Base-by-base conservation (phyloP, 2,888 invertebrate species). In the Pterobdella sp. region DNA sequence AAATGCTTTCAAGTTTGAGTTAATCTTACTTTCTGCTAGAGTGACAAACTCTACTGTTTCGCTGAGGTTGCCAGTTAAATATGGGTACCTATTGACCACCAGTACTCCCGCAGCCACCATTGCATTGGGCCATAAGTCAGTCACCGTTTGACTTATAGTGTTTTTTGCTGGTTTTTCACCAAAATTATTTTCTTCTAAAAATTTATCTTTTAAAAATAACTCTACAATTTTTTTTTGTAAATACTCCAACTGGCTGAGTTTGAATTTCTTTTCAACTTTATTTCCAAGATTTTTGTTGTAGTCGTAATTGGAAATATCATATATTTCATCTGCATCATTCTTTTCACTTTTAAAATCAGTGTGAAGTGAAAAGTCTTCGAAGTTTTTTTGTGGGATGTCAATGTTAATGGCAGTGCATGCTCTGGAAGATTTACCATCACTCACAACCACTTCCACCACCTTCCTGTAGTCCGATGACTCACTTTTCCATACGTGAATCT, bases 101-200 rank as follows among this genome's bases (percentile, higher is more conserved):
- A 92, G 87, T 49, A 97, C 91, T 75, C 91, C 88, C 0, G 93
- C 93, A 80, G 89, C 90, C 82, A 97, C 94, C 82, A 90, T 74
- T 4, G 81, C 78, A 72, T 74, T 81, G 1, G 82, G 80, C 52
- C 81, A 80, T n/a, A 82, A 76, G 68, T 78, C 78, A 2, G 72
- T 75, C 42, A 81, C 78, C 22, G 73, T 70, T 35, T 36, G 42
- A 29, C 63, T 60, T 14, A 73, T 37, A 22, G 60, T 56, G 60
- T n/a, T 56, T n/a, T 22, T 56, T 4, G 60, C 3, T n/a, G n/a
- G n/a, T 26, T 56, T 56, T 3, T 22, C 60, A 42, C 49, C 49
- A 22, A 42, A 42, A 3, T 3, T 4, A 22, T 56, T 56, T 22
- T 56, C 60, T 56, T 14, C 10, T 56, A 56, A 26, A 26, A 56